Evolutionary conservation across 2,797 vertebrate species (phyloP), one percentile per base, ranked within the genome.

Genomic region (Intellagama lesueurii): DNA sequence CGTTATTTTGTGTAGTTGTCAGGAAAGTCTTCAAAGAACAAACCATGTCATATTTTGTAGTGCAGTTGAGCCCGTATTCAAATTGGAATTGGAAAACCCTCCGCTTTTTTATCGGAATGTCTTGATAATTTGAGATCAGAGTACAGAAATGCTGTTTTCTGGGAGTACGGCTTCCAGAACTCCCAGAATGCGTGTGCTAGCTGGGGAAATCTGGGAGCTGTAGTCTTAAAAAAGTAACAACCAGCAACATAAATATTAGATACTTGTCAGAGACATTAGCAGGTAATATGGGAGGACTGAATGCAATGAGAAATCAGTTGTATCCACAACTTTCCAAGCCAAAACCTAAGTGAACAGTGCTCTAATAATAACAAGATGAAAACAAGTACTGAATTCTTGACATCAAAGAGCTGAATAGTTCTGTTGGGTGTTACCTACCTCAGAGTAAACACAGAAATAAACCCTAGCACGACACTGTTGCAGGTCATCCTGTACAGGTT

Each of bases 361-460:
- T 85, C 85, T 56, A 92, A 90, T 66, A 11, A 44, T 86, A n/a
- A 17, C 32, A 89, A 91, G 47, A 87, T 91, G 88, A 92, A 93
- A 91, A 90, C 85, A 91, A 60, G 19, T 82, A 60, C 85, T 93
- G 88, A 85, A 93, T 90, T 83, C 60, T 0, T 0, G 49, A 84
- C 81, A 87, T 90, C 64, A 79, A n/a, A 30, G 40, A 90, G 56
- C 64, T 56, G 90, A 95, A 91, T 79, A 88, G 30, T 88, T 91
- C 49, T 14, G 77, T 87, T 81, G 89, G 77, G 40, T 90, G 80
- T 90, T 93, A 40, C 73, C 0, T 32, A 69, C 56, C 73, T 92
- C 82, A 87, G 88, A 81, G 66, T 90, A 94, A 95, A 92, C 66
- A 78, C 5, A 77, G 0, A 1, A 89, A 68, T 77, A 94, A 85